A percentile compares a stretch with the other conserved stretches of the same genome.
Evolutionary conservation across 1,140 invertebrate genomes (phyloP).

Genomic region (Drosophila repletoides): DNA sequence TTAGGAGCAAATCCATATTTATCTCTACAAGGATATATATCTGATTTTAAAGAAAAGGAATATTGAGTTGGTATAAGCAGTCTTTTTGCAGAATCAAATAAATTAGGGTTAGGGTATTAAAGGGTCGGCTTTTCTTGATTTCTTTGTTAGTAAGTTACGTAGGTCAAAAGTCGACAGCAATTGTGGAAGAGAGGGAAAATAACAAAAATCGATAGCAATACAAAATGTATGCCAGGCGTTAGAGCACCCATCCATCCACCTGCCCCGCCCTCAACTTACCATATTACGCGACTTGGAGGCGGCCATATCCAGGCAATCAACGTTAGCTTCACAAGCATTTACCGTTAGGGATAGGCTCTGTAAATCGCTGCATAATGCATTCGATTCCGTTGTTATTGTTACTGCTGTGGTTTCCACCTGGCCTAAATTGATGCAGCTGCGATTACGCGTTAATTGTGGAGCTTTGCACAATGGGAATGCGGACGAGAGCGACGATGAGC

Average conservation of each 20-base stretch:
- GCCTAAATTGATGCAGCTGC: conserved; percentile 65
- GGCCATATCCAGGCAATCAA: conserved; percentile 36
- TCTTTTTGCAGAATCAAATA: too few relatives aligned
- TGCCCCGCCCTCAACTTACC: conserved; percentile 44
- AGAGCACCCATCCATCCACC: background rate
- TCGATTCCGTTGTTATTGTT: background rate
- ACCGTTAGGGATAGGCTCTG: conserved; percentile 38
- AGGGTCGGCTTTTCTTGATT: background rate
- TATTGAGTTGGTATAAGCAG: too few relatives aligned
- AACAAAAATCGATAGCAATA: conserved; percentile 61
- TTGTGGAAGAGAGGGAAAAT: conserved; percentile 1
- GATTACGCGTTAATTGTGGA: conserved; percentile 46
- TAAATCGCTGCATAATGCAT: conserved; percentile 52
- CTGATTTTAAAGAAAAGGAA: too few relatives aligned
- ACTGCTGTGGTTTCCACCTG: conserved; percentile 35
- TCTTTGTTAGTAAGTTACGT: conserved; percentile 37
- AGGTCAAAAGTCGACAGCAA: conserved; percentile 40
- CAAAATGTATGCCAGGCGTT: conserved; percentile 17
- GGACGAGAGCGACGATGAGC: conserved; percentile 35
- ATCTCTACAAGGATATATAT: too few relatives aligned
- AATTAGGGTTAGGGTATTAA: too few relatives aligned
- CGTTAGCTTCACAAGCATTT: background rate
- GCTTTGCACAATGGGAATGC: background rate
- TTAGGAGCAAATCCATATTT: too few relatives aligned
- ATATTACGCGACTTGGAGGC: conserved; percentile 67